Base-by-base conservation (phyloP, 2,888 invertebrate species). In the Caprella mutica region DNA sequence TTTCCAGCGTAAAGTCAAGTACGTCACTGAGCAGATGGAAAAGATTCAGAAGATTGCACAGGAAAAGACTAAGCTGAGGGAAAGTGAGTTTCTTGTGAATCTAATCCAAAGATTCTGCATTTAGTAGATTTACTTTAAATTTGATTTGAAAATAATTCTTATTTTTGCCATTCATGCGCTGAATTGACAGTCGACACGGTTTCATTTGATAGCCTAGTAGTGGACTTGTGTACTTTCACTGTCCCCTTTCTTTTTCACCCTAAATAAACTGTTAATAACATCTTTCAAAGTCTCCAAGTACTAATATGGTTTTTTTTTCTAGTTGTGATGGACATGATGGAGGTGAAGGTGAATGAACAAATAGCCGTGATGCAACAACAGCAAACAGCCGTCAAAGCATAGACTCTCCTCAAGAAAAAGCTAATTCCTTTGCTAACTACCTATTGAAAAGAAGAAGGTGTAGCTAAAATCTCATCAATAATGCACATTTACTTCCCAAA, bases 1-100 rank as follows among this genome's bases (percentile, higher is more conserved):
- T 70, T 96, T 96, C 71, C 86, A 86, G 26, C 43, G 64, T 53
- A 90, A 91, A 76, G 84, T 88, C 0, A 81, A 85, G 65, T 94
- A 87, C 76, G 84, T 96, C 1, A 85, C 86, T 0, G 87, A 91
- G 70, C 93, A 96, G 77, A 92, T 94, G 79, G 91, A 92, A 70
- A 91, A 91, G 76, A 84, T 94, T 56, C 91, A 92, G 73, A 75
- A 77, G 33, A 74, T 89, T 64, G 84, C 87, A 2, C 75, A 83
- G 52, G 89, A 93, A 70, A 94, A 94, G 72, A 64, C 50, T 30
- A 60, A 61, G 43, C 30, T 64, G 23, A 55, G 64, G 44, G 64
- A 64, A 64, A 59, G 64, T 64, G 48, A 9, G 61, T 53, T 21
- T 5, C 2, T n/a, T n/a, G n/a, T n/a, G n/a, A n/a, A n/a, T n/a